These are phyloP conservation scores for Melanargia galathea DNA, from an alignment of 2,888 invertebrate genomes.

Conservation along the genomic window DNA sequence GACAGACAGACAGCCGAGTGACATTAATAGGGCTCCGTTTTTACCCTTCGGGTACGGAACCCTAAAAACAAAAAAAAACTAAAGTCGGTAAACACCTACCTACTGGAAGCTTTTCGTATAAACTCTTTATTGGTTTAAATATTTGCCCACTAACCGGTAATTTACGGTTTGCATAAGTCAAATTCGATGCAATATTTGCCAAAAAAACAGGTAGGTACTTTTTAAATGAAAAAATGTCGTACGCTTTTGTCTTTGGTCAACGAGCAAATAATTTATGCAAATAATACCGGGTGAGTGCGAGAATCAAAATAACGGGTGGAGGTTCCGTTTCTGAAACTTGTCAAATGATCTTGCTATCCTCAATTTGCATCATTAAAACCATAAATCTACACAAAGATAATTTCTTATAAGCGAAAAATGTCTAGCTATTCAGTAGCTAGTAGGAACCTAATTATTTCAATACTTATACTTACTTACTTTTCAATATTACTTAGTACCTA, in stretches of 20 bases:
- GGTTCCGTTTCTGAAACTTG: constrained; percentile 1
- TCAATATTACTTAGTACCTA: no score
- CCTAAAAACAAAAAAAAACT: neutral
- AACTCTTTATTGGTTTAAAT: constrained; percentile 34
- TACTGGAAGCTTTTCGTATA: constrained; percentile 14
- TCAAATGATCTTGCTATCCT: neutral
- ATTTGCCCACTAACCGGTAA: constrained; percentile 45
- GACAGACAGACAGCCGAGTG: no score
- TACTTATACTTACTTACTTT: no score
- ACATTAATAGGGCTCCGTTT: no score
- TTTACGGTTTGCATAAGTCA: constrained; percentile 40
- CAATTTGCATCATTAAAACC: no score
- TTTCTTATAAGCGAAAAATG: no score
- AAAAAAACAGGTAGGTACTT: constrained; percentile 42
- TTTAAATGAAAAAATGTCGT: constrained; percentile 28
- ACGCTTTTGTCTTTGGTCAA: constrained; percentile 19
- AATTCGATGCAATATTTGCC: constrained; percentile 42
- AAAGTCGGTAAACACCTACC: neutral
- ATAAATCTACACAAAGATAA: no score
- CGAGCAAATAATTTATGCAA: constrained; percentile 23
- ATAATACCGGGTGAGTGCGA: neutral
- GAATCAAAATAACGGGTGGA: neutral
- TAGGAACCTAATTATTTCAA: no score
- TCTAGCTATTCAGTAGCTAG: no score
- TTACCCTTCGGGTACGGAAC: no score